Conservation (phyloP, 2,113 vertebrate genomes). For the Notarius quadriscutis region DNA sequence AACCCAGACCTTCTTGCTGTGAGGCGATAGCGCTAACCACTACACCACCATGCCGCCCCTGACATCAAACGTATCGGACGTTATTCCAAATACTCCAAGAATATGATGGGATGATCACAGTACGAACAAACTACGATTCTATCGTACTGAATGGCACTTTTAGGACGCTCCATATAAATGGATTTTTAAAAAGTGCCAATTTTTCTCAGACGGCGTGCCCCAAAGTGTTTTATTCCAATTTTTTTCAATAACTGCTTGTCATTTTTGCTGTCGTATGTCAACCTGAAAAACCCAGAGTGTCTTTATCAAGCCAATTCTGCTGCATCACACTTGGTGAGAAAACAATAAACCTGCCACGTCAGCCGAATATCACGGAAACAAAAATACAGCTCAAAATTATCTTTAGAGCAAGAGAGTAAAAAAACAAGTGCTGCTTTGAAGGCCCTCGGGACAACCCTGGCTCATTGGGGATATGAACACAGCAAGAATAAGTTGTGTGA, state of each 20-base stretch:
- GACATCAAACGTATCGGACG: not conserved
- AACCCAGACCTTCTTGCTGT: no score
- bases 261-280: not conserved
- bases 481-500: not conserved
- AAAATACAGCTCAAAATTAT: slow-evolving; percentile 19
- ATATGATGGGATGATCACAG: not conserved
- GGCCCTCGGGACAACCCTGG: slow-evolving; percentile 32
- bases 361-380: not conserved
- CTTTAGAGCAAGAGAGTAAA: not conserved
- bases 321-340: not conserved
- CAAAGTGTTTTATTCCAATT: no score
- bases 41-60: no score
- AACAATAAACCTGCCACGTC: not conserved
- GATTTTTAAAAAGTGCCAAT: no score
- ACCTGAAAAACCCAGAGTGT: not conserved
- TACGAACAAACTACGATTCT: not conserved
- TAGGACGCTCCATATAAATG: no score
- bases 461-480: slow-evolving; percentile 11
- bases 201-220: no score
- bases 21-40: no score
- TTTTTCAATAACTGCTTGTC: not conserved
- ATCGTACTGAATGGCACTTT: not conserved
- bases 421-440: slow-evolving; percentile 15
- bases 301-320: not conserved
- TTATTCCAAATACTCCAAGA: not conserved